Evolutionary conservation across 2,113 vertebrate genomes (phyloP).

Genomic region (Eubucco bourcierii): DNA sequence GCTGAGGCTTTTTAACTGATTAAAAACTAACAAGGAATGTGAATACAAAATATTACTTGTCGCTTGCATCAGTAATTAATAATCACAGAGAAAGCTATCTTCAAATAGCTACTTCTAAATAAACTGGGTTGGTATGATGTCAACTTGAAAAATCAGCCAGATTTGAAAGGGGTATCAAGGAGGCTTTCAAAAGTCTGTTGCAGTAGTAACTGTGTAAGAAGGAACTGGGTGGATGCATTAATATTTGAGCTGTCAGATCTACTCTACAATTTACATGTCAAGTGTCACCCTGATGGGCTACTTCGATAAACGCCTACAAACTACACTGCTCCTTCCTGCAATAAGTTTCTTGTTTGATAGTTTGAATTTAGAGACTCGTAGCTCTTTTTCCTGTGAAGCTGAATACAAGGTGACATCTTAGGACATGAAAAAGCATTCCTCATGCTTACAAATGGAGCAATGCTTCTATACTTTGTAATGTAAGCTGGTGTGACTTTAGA

Average conservation of each 20-base stretch:
- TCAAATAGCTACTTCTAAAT: constrained; percentile 49
- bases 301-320: constrained; percentile 60
- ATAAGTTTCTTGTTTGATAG: constrained; percentile 62
- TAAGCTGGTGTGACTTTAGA: not conserved
- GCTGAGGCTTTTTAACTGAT: not conserved
- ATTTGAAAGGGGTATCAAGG: constrained; percentile 67
- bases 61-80: constrained; percentile 25
- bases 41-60: not conserved
- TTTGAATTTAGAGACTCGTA: constrained; percentile 28
- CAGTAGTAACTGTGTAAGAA: constrained; percentile 34
- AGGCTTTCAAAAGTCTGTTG: constrained; percentile 49
- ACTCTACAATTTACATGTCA: constrained; percentile 70
- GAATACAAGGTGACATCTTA: not conserved
- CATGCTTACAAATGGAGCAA: not conserved
- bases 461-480: not conserved
- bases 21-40: not conserved
- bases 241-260: constrained; percentile 67
- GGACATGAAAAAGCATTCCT: not conserved
- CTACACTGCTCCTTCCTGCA: constrained; percentile 30
- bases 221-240: constrained; percentile 34
- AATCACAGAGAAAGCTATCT: constrained; percentile 6
- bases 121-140: constrained; percentile 44
- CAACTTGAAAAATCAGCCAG: constrained; percentile 61
- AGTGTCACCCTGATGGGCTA: constrained; percentile 58
- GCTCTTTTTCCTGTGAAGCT: constrained; percentile 18